Evolutionary conservation across 1,140 invertebrate species (phyloP).

Genomic region (Aphaenogaster rudis): DNA sequence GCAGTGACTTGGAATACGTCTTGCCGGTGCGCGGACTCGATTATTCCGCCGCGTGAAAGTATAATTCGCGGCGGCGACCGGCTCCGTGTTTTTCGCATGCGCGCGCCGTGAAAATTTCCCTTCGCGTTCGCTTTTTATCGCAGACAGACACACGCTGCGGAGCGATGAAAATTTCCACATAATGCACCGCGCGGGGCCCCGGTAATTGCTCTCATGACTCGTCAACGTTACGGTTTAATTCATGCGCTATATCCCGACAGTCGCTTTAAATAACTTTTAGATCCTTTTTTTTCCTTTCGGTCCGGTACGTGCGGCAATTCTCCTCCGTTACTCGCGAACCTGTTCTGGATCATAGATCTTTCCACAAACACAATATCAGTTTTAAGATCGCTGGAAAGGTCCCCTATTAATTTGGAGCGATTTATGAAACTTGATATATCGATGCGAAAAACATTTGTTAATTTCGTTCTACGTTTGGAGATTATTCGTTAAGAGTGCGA

Average conservation of each 20-base stretch:
- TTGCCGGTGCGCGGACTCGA: constrained; percentile 53
- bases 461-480: background rate
- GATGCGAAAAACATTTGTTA: background rate
- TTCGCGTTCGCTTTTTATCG: constrained; percentile 56
- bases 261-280: constrained; percentile 49
- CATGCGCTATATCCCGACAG: constrained; percentile 29
- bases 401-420: background rate
- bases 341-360: constrained; percentile 26
- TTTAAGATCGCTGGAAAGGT: constrained; percentile 1
- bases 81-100: constrained; percentile 57
- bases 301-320: constrained; percentile 17
- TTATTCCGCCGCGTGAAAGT: constrained; percentile 61
- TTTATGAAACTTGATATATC: background rate
- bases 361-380: constrained; percentile 13
- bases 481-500: background rate
- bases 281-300: background rate
- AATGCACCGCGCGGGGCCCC: constrained; percentile 42
- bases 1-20: constrained; percentile 59
- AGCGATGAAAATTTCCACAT: constrained; percentile 57
- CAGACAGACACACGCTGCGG: background rate
- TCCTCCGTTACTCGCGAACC: constrained; percentile 39
- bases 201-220: constrained; percentile 62
- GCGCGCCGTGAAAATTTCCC: constrained; percentile 63
- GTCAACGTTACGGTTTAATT: constrained; percentile 60
- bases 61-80: constrained; percentile 50